A percentile compares a stretch with the other conserved stretches of the same genome.
These are phyloP conservation scores for Pomatostomus ruficeps DNA, from an alignment of 2,113 vertebrate species.

Conservation along the genomic window DNA sequence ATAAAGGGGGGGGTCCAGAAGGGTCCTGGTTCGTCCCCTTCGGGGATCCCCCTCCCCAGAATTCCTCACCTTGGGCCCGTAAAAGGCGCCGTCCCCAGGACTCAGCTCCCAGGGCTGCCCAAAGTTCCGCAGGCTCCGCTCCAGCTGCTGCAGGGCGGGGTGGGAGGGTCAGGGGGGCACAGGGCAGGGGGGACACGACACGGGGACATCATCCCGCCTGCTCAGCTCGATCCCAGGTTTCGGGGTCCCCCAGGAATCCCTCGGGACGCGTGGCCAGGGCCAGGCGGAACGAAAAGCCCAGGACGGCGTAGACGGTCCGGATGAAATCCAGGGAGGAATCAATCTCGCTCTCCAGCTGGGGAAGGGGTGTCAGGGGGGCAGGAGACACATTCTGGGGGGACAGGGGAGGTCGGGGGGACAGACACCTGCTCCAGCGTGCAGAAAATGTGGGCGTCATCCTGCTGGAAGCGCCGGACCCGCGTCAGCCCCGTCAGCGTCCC, in stretches of 20 bases:
- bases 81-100: constrained; percentile 89
- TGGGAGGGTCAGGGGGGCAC: not conserved
- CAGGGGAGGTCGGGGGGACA: not conserved
- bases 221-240: constrained; percentile 86
- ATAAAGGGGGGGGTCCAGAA: accelerated
- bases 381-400: accelerated
- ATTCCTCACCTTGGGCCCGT: constrained; percentile 86
- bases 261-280: constrained; percentile 84
- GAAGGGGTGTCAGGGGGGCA: not conserved
- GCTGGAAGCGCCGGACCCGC: constrained; percentile 85
- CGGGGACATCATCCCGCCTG: constrained; percentile 63
- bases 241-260: constrained; percentile 80
- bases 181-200: accelerated
- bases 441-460: constrained; percentile 92
- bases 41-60: not conserved
- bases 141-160: constrained; percentile 73
- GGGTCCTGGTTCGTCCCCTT: not conserved
- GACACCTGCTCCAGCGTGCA: constrained; percentile 84
- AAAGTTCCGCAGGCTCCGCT: constrained; percentile 80
- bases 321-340: constrained; percentile 86
- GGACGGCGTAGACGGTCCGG: constrained; percentile 77
- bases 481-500: constrained; percentile 84
- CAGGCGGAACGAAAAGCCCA: constrained; percentile 88
- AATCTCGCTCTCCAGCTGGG: constrained; percentile 85
- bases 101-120: constrained; percentile 85